Base-by-base conservation (phyloP, 2,113 vertebrate genomes). In the Lonchura striata region DNA sequence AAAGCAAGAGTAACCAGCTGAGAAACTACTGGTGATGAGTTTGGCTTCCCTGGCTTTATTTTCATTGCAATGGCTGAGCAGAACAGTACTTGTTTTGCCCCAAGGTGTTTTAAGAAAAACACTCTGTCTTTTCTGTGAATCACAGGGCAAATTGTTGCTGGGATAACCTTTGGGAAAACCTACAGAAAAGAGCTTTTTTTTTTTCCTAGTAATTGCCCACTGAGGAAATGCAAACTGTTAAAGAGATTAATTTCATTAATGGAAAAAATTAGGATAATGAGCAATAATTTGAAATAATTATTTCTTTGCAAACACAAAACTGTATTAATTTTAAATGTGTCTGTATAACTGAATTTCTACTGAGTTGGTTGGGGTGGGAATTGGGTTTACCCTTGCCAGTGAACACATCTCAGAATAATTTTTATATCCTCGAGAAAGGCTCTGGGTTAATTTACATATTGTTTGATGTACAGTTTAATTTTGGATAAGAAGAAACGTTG, bases 221-320 rank as follows among this genome's bases (percentile, higher is more conserved):
- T 49, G 80, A 97, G 97, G 90, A 97, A 96, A 98, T 95, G 86
- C 94, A 94, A 97, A 90, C 91, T 86, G 69, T 96, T 98, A 95
- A 97, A 97, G 88, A 96, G 96, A 95, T 95, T 92, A 82, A 82
- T 97, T 96, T 97, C 97, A 97, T 95, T 98, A 97, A 97, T 97
- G 94, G 87, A 91, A 96, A 96, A 97, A 97, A 97, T 95, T 88
- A 97, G 95, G 92, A 96, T 98, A 98, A 98, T 88, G 90, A 97
- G 96, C 2, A 24, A 98, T 98, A 97, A 98, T 98, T 98, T 97
- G 97, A 98, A 98, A 97, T 97, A 97, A 98, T 97, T 97, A 97
- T 95, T 97, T 98, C 97, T 97, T 97, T 97, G 94, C 95, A 96
- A 98, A 98, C 95, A 97, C 78, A 87, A 96, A 97, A 95, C 94